These are phyloP conservation scores for Eupsilia transversa DNA, from an alignment of 2,888 invertebrate genomes.

Conservation along the genomic window DNA sequence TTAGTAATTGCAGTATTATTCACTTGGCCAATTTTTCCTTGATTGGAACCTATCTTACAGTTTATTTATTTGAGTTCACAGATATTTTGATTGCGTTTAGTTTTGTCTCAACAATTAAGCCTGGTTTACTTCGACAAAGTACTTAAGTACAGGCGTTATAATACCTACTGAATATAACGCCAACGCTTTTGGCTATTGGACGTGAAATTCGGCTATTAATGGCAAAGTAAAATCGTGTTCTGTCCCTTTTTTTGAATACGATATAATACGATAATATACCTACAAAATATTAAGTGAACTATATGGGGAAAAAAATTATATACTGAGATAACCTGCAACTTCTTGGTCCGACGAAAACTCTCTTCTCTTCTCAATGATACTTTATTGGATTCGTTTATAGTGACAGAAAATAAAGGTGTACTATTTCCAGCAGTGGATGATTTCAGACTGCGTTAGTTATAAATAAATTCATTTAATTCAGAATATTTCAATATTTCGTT, in stretches of 20 bases:
- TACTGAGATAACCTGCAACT: neutral
- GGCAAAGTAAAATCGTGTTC: neutral
- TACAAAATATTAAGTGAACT: neutral
- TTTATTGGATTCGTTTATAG: neutral
- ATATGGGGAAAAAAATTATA: neutral
- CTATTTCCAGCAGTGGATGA: neutral
- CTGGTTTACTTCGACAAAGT: neutral
- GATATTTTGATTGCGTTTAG: neutral
- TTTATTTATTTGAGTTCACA: neutral
- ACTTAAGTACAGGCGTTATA: neutral
- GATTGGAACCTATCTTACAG: neutral
- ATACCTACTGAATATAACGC: constrained; percentile 1
- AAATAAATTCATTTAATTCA: no score
- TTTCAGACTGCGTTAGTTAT: neutral
- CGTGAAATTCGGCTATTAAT: neutral
- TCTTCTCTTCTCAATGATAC: neutral
- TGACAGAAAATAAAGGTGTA: neutral
- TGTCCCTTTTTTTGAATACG: no score
- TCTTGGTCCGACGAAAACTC: neutral
- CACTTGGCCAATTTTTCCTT: neutral
- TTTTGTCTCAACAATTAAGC: neutral
- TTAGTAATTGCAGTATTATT: constrained; percentile 2
- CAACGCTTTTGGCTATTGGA: constrained; percentile 9
- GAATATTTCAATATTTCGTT: no score
- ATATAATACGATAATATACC: no score